Conservation (phyloP, 2,797 vertebrate genomes). For the Todus mexicanus region DNA sequence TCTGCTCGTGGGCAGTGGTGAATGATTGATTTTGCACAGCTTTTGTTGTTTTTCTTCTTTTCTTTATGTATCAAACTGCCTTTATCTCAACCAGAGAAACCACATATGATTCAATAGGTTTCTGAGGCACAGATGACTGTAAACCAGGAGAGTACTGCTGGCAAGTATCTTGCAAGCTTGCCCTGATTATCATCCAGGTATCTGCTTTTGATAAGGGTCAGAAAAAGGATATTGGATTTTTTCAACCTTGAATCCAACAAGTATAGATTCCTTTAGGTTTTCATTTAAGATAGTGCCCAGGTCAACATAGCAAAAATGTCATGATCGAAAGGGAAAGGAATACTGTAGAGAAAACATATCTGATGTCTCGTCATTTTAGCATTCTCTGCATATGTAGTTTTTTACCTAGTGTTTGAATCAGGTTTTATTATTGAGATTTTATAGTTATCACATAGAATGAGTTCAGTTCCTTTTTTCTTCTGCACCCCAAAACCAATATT, state of each 20-base stretch:
- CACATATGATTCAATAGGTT: neutral
- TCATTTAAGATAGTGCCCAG: neutral
- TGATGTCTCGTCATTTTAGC: neutral
- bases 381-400: neutral
- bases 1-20: neutral
- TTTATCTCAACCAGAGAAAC: neutral
- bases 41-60: neutral
- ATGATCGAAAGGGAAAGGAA: neutral
- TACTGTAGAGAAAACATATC: neutral
- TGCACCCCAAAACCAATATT: neutral
- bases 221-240: neutral
- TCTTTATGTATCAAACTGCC: neutral
- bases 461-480: neutral
- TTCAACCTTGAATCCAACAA: neutral
- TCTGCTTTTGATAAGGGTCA: neutral
- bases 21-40: neutral
- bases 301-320: neutral
- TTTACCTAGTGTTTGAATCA: neutral
- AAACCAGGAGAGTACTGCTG: neutral
- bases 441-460: neutral
- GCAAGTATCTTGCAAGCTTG: neutral
- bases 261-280: neutral
- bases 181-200: neutral
- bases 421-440: neutral
- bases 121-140: neutral